Conservation (phyloP, 2,888 invertebrate genomes). For the Hipparchia sbordonii region DNA sequence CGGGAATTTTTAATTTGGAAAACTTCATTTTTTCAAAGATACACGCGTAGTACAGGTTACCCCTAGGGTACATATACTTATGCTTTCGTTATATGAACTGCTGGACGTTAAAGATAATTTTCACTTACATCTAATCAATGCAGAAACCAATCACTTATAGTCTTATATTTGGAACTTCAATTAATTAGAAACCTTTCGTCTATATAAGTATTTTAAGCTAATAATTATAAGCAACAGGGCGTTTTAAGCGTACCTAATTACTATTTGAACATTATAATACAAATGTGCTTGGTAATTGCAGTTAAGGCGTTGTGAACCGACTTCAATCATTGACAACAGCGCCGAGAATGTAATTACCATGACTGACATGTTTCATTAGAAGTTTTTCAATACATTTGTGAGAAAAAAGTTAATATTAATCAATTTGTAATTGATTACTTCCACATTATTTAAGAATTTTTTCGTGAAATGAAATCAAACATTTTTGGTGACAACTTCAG, state of each 20-base stretch:
- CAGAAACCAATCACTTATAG: neutral
- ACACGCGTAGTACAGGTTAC: too few relatives aligned
- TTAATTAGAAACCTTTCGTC: constrained; percentile 41
- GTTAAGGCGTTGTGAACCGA: neutral
- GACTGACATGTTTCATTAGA: neutral
- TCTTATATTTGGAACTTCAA: neutral
- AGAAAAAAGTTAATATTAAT: neutral
- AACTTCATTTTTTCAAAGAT: too few relatives aligned
- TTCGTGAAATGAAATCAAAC: neutral
- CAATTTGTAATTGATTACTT: neutral
- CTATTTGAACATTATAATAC: constrained; percentile 44
- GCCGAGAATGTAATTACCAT: constrained; percentile 4
- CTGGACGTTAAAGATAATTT: neutral
- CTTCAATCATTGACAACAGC: neutral
- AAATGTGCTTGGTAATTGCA: constrained; percentile 6
- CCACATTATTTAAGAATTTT: neutral
- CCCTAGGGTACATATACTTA: too few relatives aligned
- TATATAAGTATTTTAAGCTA: constrained; percentile 43
- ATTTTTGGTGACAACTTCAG: too few relatives aligned
- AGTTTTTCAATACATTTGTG: constrained; percentile 3
- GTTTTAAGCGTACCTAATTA: constrained; percentile 52
- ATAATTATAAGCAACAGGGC: constrained; percentile 46
- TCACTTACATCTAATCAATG: neutral
- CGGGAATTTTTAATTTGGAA: too few relatives aligned
- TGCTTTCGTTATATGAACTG: too few relatives aligned